Evolutionary conservation across 1,140 invertebrate genomes (phyloP).

Genomic region (Heliothis virescens): DNA sequence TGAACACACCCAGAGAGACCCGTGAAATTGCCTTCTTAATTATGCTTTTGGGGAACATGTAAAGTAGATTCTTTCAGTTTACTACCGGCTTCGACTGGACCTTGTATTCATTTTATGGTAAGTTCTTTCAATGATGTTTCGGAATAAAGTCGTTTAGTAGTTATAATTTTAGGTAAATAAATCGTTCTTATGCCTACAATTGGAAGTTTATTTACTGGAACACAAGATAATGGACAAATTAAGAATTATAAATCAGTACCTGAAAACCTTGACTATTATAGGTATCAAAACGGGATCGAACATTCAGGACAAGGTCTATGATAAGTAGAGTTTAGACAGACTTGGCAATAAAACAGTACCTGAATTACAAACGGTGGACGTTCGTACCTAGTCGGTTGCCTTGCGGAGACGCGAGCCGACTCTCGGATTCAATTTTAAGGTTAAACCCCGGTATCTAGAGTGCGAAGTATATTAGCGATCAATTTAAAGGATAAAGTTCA

Average conservation of each 20-base stretch:
- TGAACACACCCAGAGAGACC: conserved; percentile 9
- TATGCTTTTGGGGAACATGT: conserved; percentile 23
- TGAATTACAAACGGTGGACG: conserved; percentile 19
- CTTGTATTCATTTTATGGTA: too few relatives aligned
- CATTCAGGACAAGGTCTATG: neutral
- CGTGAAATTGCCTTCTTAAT: conserved; percentile 30
- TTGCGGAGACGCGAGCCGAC: neutral
- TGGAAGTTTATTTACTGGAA: too few relatives aligned
- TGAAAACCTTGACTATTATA: neutral
- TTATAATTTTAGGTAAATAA: neutral
- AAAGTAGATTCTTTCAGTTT: neutral
- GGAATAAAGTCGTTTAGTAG: too few relatives aligned
- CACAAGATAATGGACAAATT: too few relatives aligned
- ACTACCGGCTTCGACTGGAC: neutral
- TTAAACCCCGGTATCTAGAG: neutral
- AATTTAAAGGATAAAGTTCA: conserved; percentile 5
- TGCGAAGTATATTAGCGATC: neutral
- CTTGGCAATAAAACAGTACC: conserved; percentile 13
- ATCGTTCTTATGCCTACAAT: neutral
- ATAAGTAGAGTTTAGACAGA: neutral
- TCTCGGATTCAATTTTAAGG: conserved; percentile 12
- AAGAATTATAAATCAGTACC: too few relatives aligned
- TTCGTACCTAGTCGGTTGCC: too few relatives aligned
- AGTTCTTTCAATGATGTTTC: too few relatives aligned
- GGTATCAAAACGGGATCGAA: neutral